Evolutionary conservation across 2,797 vertebrate species (phyloP).

Genomic region (Tragelaphus eurycerus): DNA sequence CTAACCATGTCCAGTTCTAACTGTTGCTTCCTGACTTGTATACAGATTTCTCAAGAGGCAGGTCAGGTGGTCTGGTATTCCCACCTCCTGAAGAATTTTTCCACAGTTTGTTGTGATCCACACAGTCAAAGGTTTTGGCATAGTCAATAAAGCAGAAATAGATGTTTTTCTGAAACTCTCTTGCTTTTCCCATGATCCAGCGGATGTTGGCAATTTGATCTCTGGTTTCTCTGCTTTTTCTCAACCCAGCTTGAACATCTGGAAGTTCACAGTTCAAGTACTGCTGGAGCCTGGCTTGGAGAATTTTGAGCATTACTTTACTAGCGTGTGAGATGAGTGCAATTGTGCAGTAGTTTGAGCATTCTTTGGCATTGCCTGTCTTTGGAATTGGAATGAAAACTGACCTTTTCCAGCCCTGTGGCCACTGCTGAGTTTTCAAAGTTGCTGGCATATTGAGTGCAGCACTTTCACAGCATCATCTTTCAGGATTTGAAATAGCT

Average conservation of each 20-base stretch:
- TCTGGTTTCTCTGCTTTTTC: not conserved
- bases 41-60: not conserved
- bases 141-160: not conserved
- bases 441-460: not conserved
- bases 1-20: not conserved
- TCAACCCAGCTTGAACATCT: not conserved
- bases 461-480: not conserved
- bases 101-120: not conserved
- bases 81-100: not conserved
- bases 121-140: not conserved
- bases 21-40: not conserved
- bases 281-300: not conserved
- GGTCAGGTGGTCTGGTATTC: not conserved
- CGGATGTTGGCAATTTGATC: not conserved
- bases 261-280: fast-evolving
- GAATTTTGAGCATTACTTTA: not conserved
- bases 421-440: not conserved
- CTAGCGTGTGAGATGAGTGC: not conserved
- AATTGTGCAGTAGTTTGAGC: not conserved
- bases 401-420: not conserved
- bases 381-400: not conserved
- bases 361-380: not conserved
- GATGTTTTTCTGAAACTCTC: not conserved
- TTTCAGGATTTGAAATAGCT: not conserved
- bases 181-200: not conserved